Base-by-base conservation (phyloP, 2,113 vertebrate species). In the Pogona vitticeps region DNA sequence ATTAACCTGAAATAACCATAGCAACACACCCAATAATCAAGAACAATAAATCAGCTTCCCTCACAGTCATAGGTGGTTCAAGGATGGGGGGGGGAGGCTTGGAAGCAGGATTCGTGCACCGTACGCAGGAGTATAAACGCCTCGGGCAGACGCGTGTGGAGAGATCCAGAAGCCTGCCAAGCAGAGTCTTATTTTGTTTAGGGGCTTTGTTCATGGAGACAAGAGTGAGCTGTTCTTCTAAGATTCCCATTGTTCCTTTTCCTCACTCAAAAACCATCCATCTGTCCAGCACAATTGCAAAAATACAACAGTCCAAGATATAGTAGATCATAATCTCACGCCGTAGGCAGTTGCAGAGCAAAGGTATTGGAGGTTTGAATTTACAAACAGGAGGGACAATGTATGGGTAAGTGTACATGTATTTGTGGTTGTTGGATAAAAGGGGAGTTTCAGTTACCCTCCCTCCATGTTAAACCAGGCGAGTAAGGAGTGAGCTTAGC, bases 31-130 rank as follows among this genome's bases (percentile, higher is more conserved):
- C 65, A 76, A 86, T 90, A 80, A 86, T 76, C 88, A 80, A 82
- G 90, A 93, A 82, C 76, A 92, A 94, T 92, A 89, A 85, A 89
- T 90, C 85, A 82, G 79, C 80, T 33, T 58, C 52, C 56, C 56
- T 36, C 38, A 46, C 36, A 80, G 33, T 42, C 10, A 77, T 10
- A 84, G 58, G 65, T 86, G 84, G 83, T 81, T 80, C 33, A 73
- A 63, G 78, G 42, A 36, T 10, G 71, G 38, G 56, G n/a, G 73
- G 28, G 31, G 5, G n/a, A n/a, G n/a, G 78, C 13, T 65, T 79
- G 63, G 61, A 82, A 84, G 58, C 42, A 92, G 78, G 26, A 71
- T 78, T 12, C 0, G 9, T n/a, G 75, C 76, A 63, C 76, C n/a
- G 6, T 38, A 76, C 83, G 13, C 40, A 76, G 84, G n/a, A 63